Evolutionary conservation across 2,113 vertebrate genomes (phyloP).

Genomic region (Aegithalos caudatus): DNA sequence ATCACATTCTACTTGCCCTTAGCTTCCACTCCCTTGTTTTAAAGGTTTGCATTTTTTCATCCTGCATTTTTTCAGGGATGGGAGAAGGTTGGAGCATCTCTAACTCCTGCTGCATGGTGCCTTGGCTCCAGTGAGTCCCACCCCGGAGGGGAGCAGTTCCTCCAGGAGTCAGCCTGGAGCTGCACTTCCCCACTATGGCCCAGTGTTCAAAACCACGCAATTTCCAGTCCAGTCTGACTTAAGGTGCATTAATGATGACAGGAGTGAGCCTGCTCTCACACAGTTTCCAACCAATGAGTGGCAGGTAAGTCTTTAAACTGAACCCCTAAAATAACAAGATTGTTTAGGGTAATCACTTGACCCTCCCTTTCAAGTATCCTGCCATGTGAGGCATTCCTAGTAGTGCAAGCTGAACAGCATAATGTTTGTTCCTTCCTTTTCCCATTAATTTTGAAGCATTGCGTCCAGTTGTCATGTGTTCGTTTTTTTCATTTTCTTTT

Average conservation of each 20-base stretch:
- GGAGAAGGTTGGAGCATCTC: rapidly evolving
- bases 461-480: not conserved
- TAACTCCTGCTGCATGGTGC: not conserved
- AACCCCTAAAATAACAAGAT: not conserved
- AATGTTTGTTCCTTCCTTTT: not conserved
- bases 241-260: not conserved
- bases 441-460: not conserved
- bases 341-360: not conserved
- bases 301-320: not conserved
- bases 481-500: not conserved
- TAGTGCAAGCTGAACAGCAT: not conserved
- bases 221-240: not conserved
- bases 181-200: rapidly evolving
- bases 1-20: not conserved
- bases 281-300: not conserved
- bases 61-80: rapidly evolving
- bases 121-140: not conserved
- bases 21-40: not conserved
- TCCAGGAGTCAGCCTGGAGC: not conserved
- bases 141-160: not conserved
- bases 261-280: not conserved
- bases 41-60: not conserved
- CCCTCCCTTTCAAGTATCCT: not conserved
- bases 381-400: not conserved
- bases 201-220: not conserved